These are phyloP conservation scores for Pangasius mekongensis DNA, from an alignment of 2,797 vertebrate species.

Conservation along the genomic window DNA sequence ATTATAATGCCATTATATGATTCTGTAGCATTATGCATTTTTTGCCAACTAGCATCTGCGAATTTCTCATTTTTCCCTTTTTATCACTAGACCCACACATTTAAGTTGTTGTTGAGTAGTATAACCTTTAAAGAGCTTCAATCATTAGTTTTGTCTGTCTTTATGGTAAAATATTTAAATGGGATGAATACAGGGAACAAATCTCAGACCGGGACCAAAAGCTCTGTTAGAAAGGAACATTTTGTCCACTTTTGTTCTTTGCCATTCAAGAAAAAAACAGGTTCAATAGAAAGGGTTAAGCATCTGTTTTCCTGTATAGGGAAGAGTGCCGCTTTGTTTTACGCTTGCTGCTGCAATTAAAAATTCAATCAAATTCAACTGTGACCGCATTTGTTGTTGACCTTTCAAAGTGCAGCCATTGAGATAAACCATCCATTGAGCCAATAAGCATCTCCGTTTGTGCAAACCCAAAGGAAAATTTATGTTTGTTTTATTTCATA, in stretches of 20 bases:
- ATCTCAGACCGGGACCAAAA: background rate
- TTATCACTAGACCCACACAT: background rate
- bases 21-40: background rate
- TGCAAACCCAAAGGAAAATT: background rate
- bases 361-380: background rate
- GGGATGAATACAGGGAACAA: background rate
- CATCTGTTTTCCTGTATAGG: background rate
- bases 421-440: background rate
- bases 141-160: background rate
- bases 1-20: background rate
- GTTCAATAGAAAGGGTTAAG: background rate
- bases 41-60: background rate
- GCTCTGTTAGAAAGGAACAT: background rate
- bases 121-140: background rate
- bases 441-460: background rate
- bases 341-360: background rate
- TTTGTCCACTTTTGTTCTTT: slow-evolving; percentile 2
- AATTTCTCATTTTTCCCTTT: background rate
- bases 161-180: slow-evolving; percentile 27
- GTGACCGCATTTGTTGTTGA: background rate
- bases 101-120: background rate
- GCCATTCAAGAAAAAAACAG: background rate
- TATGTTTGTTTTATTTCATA: background rate
- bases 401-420: background rate
- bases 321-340: background rate